These are phyloP conservation scores for Myopa testacea DNA, from an alignment of 2,888 invertebrate genomes.

Conservation along the genomic window DNA sequence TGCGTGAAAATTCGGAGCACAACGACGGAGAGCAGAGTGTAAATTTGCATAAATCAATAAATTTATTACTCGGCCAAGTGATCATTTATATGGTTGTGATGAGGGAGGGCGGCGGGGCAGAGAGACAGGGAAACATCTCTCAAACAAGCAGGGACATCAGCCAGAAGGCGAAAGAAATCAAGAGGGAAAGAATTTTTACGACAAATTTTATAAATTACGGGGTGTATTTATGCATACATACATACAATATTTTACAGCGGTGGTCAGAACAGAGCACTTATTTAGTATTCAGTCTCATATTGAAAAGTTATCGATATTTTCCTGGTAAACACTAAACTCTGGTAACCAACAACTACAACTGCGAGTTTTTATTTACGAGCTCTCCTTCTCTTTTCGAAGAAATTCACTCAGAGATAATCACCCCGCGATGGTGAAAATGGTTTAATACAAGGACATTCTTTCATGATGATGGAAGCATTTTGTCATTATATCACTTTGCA, in stretches of 20 bases:
- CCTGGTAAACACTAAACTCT: no score
- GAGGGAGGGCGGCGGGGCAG: not conserved
- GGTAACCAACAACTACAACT: no score
- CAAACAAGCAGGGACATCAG: not conserved
- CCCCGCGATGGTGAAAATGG: no score
- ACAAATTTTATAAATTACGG: not conserved
- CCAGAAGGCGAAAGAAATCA: not conserved
- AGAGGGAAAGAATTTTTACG: not conserved
- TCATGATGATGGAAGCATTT: no score
- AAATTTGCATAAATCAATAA: slow-evolving; percentile 36
- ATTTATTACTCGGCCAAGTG: not conserved
- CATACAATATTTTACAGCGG: not conserved
- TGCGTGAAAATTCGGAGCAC: slow-evolving; percentile 3
- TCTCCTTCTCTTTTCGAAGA: not conserved
- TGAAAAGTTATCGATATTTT: no score
- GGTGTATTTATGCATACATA: no score
- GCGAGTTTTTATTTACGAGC: not conserved
- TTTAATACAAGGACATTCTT: no score
- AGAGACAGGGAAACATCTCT: not conserved
- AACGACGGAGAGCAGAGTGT: not conserved
- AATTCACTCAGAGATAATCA: not conserved
- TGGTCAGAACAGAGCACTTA: no score
- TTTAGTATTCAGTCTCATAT: no score
- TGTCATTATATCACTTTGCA: no score
- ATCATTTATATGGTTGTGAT: not conserved